Evolutionary conservation across 1,140 invertebrate genomes (phyloP), one percentile per base, ranked within the genome.

Genomic region (Drosophila oshimai): DNA sequence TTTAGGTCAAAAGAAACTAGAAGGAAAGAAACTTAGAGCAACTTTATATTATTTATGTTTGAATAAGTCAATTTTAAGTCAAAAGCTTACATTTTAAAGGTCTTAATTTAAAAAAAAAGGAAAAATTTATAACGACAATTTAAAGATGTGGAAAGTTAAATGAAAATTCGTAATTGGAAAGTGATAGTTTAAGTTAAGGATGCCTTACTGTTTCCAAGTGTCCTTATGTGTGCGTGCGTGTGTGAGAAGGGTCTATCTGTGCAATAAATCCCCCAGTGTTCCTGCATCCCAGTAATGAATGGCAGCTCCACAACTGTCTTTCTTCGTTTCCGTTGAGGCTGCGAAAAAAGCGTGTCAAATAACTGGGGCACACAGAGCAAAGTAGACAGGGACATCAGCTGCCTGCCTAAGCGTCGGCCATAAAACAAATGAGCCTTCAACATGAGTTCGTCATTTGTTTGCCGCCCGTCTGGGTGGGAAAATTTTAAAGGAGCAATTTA

Each of bases 351-450:
- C 80, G 81, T 86, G 76, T 86, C 80, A 86, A 80, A 80, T 86
- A 86, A 86, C 42, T 86, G 58, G 80, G 73, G 13, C 41, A 44
- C 6, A 67, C 80, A 76, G 17, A 13, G 26, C 7, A 15, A 29
- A 20, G 37, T 9, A 15, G 24, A 62, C 17, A 29, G 12, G 33
- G 44, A 54, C 33, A 58, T 42, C 80, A 80, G 78, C 78, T 86
- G 81, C 60, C 50, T 79, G 64, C 67, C 75, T 72, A 86, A 75
- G 75, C 80, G 70, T 47, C 74, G 53, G 67, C 45, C 81, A 73
- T 86, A 86, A 84, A 84, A 84, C 81, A 84, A 84, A 84, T 86
- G 80, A 87, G 75, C 72, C 73, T 69, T 80, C 80, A 68, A 69
- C 81, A 84, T 76, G 80, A 76, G 81, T 80, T 80, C 74, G 71